Percentiles rank a stretch among this genome's conserved stretches.
These are phyloP conservation scores for Morus bassanus DNA, from an alignment of 2,797 vertebrate genomes.

Conservation along the genomic window DNA sequence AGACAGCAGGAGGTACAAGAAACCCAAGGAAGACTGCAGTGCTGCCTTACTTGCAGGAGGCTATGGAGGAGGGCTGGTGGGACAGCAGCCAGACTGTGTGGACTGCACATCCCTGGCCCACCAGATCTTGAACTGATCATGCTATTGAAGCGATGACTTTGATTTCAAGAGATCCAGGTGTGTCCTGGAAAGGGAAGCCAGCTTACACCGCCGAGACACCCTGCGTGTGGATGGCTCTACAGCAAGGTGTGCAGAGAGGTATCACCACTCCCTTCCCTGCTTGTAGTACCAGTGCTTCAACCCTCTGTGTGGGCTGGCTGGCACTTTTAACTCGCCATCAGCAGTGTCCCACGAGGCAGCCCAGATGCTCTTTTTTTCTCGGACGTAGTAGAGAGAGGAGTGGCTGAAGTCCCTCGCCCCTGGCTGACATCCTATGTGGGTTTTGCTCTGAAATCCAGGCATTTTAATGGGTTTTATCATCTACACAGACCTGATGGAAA, in stretches of 20 bases:
- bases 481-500: not conserved
- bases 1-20: not conserved
- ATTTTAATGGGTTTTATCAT: not conserved
- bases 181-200: not conserved
- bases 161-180: not conserved
- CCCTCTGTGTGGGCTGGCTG: not conserved
- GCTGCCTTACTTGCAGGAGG: not conserved
- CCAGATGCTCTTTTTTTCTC: not conserved
- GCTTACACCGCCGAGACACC: not conserved
- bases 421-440: not conserved
- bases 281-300: not conserved
- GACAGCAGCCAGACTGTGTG: not conserved
- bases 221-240: fast-evolving
- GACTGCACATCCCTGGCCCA: not conserved
- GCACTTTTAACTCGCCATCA: not conserved
- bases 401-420: not conserved
- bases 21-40: not conserved
- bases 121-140: not conserved
- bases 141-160: not conserved
- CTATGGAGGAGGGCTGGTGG: not conserved
- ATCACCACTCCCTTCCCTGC: not conserved
- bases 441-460: not conserved
- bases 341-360: not conserved
- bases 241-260: not conserved
- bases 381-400: not conserved